Percentiles rank a stretch among this genome's conserved stretches.
Conservation (phyloP, 2,113 vertebrate species). For the Tursiops truncatus region DNA sequence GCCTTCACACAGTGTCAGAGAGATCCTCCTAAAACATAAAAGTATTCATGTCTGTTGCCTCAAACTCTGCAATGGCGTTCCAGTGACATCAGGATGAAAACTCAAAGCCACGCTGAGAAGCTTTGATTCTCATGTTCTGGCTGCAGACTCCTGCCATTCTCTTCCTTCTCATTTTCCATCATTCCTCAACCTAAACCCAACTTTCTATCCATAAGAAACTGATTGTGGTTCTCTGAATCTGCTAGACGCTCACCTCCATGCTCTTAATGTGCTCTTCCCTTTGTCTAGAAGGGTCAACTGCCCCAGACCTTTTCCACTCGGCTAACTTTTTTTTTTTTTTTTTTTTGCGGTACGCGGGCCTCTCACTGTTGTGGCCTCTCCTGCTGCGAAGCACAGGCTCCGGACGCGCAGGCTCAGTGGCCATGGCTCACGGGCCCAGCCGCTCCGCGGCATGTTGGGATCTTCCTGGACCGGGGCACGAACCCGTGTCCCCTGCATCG, state of each 20-base stretch:
- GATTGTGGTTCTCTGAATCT: neutral
- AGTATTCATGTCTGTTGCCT: neutral
- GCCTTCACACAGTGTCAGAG: neutral
- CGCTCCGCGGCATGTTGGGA: too few relatives aligned
- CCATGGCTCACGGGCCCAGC: too few relatives aligned
- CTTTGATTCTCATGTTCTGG: neutral
- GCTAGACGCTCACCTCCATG: neutral
- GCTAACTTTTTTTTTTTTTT: neutral
- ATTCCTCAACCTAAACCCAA: neutral
- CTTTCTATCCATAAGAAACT: neutral
- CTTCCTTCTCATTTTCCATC: neutral
- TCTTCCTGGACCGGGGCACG: rapidly evolving
- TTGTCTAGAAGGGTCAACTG: neutral
- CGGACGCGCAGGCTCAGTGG: too few relatives aligned
- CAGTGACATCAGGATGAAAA: neutral
- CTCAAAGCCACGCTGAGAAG: neutral
- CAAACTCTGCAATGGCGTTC: neutral
- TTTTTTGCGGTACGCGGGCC: too few relatives aligned
- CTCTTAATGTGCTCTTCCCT: neutral
- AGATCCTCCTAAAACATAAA: neutral
- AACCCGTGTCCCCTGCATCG: too few relatives aligned
- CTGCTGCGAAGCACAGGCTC: too few relatives aligned
- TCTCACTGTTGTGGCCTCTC: too few relatives aligned
- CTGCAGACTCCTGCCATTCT: neutral
- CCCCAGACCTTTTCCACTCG: neutral